These are phyloP conservation scores for Luscinia luscinia DNA, from an alignment of 2,797 vertebrate species.

Conservation along the genomic window DNA sequence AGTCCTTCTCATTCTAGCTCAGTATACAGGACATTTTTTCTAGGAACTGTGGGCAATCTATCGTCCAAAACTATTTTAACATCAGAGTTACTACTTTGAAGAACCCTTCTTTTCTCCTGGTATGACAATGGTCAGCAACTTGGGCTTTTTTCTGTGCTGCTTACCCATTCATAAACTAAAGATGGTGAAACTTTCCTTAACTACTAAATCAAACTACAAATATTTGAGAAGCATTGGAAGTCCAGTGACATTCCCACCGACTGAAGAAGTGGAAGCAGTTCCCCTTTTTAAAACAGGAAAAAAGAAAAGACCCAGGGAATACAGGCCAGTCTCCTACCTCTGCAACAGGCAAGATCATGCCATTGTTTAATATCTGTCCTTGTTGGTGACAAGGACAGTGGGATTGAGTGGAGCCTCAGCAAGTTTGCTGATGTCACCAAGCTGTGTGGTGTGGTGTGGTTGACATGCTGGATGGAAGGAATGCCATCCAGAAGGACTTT, in stretches of 20 bases:
- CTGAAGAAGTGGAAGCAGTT: neutral
- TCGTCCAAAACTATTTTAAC: neutral
- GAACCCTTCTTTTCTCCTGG: neutral
- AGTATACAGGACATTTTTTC: neutral
- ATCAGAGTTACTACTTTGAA: neutral
- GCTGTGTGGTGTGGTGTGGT: neutral
- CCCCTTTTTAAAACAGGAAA: neutral
- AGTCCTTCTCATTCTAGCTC: neutral
- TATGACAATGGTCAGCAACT: neutral
- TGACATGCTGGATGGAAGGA: neutral
- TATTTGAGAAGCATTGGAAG: neutral
- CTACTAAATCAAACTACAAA: too few species aligned
- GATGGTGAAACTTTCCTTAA: neutral
- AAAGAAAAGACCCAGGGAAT: neutral
- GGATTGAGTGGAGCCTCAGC: neutral
- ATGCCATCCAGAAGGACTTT: neutral
- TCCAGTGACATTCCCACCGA: neutral
- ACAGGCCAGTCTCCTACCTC: neutral
- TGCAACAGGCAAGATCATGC: neutral
- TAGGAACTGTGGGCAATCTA: neutral
- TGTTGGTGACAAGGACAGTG: neutral
- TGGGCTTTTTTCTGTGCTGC: neutral
- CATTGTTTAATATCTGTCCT: neutral
- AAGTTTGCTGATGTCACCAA: neutral
- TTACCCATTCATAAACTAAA: neutral